A percentile compares a stretch with the other conserved stretches of the same genome.
phyloP scores from a whole-genome alignment of 1,140 invertebrate species.

The Zaprionus ghesquierei region DNA sequence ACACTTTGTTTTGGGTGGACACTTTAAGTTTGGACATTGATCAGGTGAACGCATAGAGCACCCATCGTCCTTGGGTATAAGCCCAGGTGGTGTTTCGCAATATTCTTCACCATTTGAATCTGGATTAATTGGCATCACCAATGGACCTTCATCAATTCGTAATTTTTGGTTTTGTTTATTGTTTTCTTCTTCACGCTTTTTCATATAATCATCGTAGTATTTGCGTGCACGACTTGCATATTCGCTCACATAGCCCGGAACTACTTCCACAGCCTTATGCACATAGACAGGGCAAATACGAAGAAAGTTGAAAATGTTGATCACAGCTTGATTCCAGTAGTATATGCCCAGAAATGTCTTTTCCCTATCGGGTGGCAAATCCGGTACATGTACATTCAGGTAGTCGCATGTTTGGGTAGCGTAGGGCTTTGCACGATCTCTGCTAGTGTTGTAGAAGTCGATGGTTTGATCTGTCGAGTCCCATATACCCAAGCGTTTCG shows the following conservation, averaged over 20 bases:
- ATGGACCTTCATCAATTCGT: constrained; percentile 45
- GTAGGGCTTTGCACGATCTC: constrained; percentile 17
- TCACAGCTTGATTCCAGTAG: constrained; percentile 55
- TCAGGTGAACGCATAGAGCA: neutral
- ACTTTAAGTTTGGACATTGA: neutral
- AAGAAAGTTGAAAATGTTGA: constrained; percentile 40
- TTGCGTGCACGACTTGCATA: neutral
- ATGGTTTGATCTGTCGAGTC: constrained; percentile 36
- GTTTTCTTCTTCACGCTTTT: neutral
- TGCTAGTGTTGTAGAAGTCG: constrained; percentile 24
- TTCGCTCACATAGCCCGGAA: constrained; percentile 16
- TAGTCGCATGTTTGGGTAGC: constrained; percentile 29
- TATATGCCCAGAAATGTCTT: constrained; percentile 45
- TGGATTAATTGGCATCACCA: constrained; percentile 27
- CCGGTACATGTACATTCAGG: constrained; percentile 41
- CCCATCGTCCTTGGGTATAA: constrained; percentile 17
- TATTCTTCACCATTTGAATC: neutral
- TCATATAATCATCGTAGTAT: constrained; percentile 7
- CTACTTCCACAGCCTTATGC: neutral
- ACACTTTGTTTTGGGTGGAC: constrained; percentile 6
- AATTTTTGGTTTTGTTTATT: constrained; percentile 10
- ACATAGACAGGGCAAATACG: constrained; percentile 32
- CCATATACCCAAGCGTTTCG: constrained; percentile 48
- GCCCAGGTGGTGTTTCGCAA: constrained; percentile 1
- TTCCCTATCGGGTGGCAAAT: constrained; percentile 46